A percentile compares a stretch with the other conserved stretches of the same genome.
phyloP scores from a whole-genome alignment of 2,113 vertebrate genomes.

The Lonchura striata region DNA sequence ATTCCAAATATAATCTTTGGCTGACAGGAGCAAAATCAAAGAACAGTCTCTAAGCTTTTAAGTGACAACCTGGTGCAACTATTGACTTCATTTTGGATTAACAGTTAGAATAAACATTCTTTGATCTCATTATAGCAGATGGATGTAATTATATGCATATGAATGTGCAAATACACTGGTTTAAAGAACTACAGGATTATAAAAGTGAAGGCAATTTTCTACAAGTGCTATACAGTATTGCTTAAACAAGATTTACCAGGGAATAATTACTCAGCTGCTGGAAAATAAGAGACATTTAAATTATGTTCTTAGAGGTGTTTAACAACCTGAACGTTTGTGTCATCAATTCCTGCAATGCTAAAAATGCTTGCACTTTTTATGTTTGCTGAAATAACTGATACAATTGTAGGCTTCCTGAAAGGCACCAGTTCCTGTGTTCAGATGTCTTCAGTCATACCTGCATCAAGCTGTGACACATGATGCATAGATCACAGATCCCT shows the following conservation, averaged over 20 bases:
- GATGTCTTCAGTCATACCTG: not conserved
- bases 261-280: not conserved
- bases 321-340: not conserved
- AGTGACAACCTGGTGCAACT: not conserved
- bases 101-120: slow-evolving; percentile 7
- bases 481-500: not conserved
- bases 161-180: not conserved
- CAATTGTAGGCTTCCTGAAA: not conserved
- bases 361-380: not conserved
- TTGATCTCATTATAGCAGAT: not conserved
- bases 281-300: not conserved
- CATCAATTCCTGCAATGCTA: not conserved
- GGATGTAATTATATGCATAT: not conserved
- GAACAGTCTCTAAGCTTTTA: not conserved
- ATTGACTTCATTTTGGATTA: not conserved
- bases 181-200: not conserved
- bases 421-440: not conserved
- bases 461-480: not conserved
- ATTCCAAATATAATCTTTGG: not conserved
- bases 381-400: not conserved
- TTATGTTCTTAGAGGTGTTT: not conserved
- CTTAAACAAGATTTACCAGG: not conserved
- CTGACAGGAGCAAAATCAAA: not conserved
- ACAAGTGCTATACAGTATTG: not conserved
- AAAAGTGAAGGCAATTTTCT: not conserved